phyloP scores from a whole-genome alignment of 1,140 invertebrate species.

The Tetramorium parvispinum region DNA sequence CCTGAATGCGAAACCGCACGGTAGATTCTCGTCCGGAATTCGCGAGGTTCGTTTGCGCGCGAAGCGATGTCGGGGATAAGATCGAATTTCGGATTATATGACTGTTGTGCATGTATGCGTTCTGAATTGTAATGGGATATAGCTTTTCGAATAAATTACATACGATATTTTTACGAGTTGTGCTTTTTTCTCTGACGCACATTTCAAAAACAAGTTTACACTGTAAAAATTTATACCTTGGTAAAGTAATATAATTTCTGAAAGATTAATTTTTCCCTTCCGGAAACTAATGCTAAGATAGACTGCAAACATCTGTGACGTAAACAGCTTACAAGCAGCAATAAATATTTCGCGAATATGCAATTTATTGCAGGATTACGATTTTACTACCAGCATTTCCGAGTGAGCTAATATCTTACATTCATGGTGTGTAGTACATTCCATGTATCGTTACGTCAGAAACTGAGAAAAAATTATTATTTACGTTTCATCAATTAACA shows the following conservation, averaged over 20 bases:
- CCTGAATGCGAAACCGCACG: neutral
- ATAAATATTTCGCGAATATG: conserved; percentile 3
- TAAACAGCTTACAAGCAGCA: neutral
- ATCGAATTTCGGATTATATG: conserved; percentile 44
- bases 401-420: conserved; percentile 3
- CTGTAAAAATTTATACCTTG: neutral
- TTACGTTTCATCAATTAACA: conserved; percentile 8
- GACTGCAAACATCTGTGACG: neutral
- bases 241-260: neutral
- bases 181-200: neutral
- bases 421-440: neutral
- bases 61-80: conserved; percentile 12
- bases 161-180: neutral
- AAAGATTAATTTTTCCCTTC: neutral
- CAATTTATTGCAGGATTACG: conserved; percentile 14
- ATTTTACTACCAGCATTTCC: conserved; percentile 12
- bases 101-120: neutral
- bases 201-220: neutral
- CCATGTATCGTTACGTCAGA: neutral
- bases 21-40: neutral
- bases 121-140: neutral
- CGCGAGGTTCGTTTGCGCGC: conserved; percentile 16
- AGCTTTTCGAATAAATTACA: conserved; percentile 29
- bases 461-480: neutral
- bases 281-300: neutral